Percentiles rank a stretch among this genome's conserved stretches.
phyloP scores from a whole-genome alignment of 2,888 invertebrate genomes.

The Conchocele bisecta region DNA sequence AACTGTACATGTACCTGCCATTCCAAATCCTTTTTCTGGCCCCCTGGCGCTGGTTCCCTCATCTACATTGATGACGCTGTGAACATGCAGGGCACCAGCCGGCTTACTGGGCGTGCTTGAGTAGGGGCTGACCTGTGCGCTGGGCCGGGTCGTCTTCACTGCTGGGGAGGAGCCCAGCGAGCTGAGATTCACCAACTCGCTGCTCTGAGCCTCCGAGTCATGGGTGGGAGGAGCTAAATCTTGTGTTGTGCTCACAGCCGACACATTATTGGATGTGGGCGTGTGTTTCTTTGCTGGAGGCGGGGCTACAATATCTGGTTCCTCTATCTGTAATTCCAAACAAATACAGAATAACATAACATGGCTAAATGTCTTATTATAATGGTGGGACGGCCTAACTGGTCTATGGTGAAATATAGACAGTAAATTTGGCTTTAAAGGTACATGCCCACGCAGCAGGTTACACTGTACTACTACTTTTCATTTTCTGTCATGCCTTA shows the following conservation, averaged over 20 bases:
- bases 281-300: conserved; percentile 11
- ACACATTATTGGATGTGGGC: conserved; percentile 17
- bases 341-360: background rate
- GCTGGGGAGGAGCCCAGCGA: conserved; percentile 52
- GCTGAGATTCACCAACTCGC: conserved; percentile 32
- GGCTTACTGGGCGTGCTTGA: conserved; percentile 56
- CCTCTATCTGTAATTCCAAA: conserved; percentile 28
- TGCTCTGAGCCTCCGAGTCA: conserved; percentile 30
- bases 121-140: conserved; percentile 67
- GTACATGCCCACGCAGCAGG: too few relatives aligned
- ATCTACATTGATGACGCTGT: conserved; percentile 78
- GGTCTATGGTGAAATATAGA: too few relatives aligned
- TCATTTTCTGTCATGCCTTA: too few relatives aligned
- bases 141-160: conserved; percentile 53
- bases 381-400: too few relatives aligned
- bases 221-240: conserved; percentile 27
- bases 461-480: too few relatives aligned
- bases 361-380: conserved; percentile 3
- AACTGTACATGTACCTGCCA: conserved; percentile 6
- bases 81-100: conserved; percentile 54
- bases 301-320: conserved; percentile 17
- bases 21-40: conserved; percentile 58
- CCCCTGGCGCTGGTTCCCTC: conserved; percentile 71
- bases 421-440: too few relatives aligned
- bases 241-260: background rate